These are phyloP conservation scores for Scarus forsteni DNA, from an alignment of 2,797 vertebrate species.

Conservation along the genomic window DNA sequence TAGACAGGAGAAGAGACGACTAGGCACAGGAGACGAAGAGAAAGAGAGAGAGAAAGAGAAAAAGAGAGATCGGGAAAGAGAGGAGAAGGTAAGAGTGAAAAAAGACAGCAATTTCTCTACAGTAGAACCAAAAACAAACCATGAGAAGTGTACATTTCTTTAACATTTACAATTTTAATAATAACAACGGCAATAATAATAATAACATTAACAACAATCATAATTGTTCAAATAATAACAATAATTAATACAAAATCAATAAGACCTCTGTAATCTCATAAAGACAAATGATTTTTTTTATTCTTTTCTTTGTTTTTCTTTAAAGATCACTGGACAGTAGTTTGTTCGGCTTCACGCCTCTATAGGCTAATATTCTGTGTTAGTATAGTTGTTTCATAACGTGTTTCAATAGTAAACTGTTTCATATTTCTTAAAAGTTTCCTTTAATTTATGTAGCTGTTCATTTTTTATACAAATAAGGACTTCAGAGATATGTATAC, in stretches of 20 bases:
- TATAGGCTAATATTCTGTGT: slow-evolving; percentile 88
- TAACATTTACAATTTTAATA: slow-evolving; percentile 89
- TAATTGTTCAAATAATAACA: slow-evolving; percentile 85
- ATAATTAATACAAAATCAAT: slow-evolving; percentile 84
- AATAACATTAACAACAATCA: slow-evolving; percentile 88
- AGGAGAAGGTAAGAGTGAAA: slow-evolving; percentile 67
- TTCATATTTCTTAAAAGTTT: slow-evolving; percentile 83
- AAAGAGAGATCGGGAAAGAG: slow-evolving; percentile 44
- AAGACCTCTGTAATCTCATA: slow-evolving; percentile 85
- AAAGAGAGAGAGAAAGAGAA: slow-evolving; percentile 69
- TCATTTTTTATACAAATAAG: slow-evolving; percentile 88
- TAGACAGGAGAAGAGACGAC: slow-evolving; percentile 79
- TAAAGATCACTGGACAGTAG: slow-evolving; percentile 88
- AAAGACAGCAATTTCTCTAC: slow-evolving; percentile 82
- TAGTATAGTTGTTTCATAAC: slow-evolving; percentile 88
- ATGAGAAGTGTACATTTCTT: slow-evolving; percentile 85
- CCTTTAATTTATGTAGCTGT: slow-evolving; percentile 83
- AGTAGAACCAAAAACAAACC: slow-evolving; percentile 79
- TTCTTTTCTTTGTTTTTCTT: slow-evolving; percentile 75
- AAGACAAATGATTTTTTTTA: slow-evolving; percentile 83
- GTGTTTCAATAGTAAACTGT: slow-evolving; percentile 84
- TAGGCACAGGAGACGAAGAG: slow-evolving; percentile 77
- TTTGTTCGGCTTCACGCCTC: slow-evolving; percentile 85
- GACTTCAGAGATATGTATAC: slow-evolving; percentile 86
- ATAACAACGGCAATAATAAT: slow-evolving; percentile 82